Evolutionary conservation across 2,888 invertebrate genomes (phyloP).

Genomic region (Pachycephus smyrnensis): DNA sequence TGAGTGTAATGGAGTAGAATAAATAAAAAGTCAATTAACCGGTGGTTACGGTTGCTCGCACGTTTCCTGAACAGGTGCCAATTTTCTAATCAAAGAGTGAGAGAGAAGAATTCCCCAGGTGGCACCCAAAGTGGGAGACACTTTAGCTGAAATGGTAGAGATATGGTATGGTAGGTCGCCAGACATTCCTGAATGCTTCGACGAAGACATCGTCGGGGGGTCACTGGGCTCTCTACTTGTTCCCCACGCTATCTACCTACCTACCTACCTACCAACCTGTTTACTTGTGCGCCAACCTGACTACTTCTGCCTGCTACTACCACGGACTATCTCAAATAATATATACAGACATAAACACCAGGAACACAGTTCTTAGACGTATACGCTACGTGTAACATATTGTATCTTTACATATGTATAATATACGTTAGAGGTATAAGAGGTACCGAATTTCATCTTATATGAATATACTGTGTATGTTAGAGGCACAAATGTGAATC

Average conservation of each 20-base stretch:
- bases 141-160: not conserved
- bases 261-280: not conserved
- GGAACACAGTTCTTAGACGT: not conserved
- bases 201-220: constrained; percentile 28
- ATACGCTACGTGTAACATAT: not conserved
- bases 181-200: constrained; percentile 30
- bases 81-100: constrained; percentile 9
- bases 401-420: constrained; percentile 14
- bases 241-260: not conserved
- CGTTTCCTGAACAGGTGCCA: not conserved
- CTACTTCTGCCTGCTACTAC: not conserved
- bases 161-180: constrained; percentile 18
- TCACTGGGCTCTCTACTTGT: constrained; percentile 30
- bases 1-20: not conserved
- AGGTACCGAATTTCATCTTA: too few species aligned
- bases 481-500: too few species aligned
- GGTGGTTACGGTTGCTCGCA: not conserved
- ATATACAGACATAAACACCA: not conserved
- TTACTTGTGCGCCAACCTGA: not conserved
- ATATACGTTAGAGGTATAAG: too few species aligned
- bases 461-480: not conserved
- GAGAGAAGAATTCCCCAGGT: constrained; percentile 8
- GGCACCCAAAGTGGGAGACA: not conserved
- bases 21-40: not conserved
- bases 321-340: not conserved